These are phyloP conservation scores for Corythoichthys haematopterus DNA, from an alignment of 2,113 vertebrate genomes.

Conservation along the genomic window DNA sequence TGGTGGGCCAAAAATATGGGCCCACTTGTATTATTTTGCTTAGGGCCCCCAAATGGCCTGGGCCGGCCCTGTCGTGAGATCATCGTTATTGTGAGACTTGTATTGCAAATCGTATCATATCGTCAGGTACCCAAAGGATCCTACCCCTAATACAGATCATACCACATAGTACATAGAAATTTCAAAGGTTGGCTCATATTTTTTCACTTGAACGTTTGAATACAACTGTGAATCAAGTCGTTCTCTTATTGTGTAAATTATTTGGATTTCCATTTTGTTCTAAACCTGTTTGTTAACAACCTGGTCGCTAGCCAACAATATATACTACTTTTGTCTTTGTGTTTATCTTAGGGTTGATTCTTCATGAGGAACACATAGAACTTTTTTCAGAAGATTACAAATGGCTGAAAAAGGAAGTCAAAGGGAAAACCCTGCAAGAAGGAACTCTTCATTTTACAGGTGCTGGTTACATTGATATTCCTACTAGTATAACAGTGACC, in stretches of 20 bases:
- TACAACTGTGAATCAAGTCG: not conserved
- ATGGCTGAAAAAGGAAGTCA: slow-evolving; percentile 80
- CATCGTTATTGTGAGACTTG: no score
- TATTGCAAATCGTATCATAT: no score
- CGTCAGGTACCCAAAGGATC: no score
- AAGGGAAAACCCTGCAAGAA: slow-evolving; percentile 80
- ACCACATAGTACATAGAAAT: no score
- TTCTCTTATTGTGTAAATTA: not conserved
- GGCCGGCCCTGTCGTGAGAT: no score
- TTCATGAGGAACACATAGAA: slow-evolving; percentile 93
- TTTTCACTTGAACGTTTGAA: not conserved
- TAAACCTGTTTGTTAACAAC: not conserved
- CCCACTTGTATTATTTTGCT: no score
- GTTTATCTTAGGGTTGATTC: slow-evolving; percentile 70
- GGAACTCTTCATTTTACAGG: slow-evolving; percentile 90
- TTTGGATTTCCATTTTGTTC: not conserved
- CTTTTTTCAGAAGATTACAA: slow-evolving; percentile 85
- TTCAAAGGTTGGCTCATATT: not conserved
- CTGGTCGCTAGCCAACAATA: not conserved
- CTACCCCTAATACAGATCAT: no score
- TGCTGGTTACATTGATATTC: slow-evolving; percentile 42
- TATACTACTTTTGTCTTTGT: slow-evolving; percentile 6
- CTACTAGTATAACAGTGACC: not conserved
- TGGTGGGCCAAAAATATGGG: no score
- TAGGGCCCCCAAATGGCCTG: no score